Percentiles rank a stretch among this genome's conserved stretches.
Evolutionary conservation across 2,888 invertebrate species (phyloP).

Genomic region (Rhingia campestris): DNA sequence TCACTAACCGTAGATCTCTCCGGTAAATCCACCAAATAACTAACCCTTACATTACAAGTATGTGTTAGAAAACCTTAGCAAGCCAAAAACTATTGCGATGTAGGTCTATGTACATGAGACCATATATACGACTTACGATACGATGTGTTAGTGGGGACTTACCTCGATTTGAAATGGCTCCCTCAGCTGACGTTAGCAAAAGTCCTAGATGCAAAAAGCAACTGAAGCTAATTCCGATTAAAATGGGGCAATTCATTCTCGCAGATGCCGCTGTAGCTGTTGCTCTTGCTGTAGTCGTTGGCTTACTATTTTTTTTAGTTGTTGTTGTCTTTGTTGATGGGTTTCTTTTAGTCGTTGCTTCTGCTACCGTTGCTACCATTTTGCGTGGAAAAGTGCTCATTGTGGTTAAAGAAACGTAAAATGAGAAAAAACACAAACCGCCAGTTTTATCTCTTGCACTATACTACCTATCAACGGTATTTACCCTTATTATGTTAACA

Average conservation of each 20-base stretch:
- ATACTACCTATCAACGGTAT: constrained; percentile 11
- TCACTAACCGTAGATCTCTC: no score
- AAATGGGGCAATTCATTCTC: constrained; percentile 81
- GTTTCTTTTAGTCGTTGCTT: constrained; percentile 34
- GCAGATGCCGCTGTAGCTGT: constrained; percentile 65
- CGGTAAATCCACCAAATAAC: no score
- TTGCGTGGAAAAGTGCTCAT: constrained; percentile 50
- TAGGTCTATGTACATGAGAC: constrained; percentile 5
- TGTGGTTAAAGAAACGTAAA: constrained; percentile 7
- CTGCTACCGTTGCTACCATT: constrained; percentile 39
- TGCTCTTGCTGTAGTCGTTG: constrained; percentile 60
- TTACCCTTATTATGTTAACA: constrained; percentile 1
- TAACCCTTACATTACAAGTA: no score
- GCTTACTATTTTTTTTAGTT: constrained; percentile 41
- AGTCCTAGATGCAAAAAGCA: constrained; percentile 80
- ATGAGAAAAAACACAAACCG: constrained; percentile 1
- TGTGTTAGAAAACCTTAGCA: neutral
- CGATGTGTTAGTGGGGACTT: constrained; percentile 75
- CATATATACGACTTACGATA: no score
- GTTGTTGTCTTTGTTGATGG: constrained; percentile 64
- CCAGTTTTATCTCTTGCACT: constrained; percentile 25
- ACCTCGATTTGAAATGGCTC: constrained; percentile 82
- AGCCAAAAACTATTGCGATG: constrained; percentile 7
- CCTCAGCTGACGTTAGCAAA: constrained; percentile 79
- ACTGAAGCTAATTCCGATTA: constrained; percentile 82